A percentile compares a stretch with the other conserved stretches of the same genome.
phyloP scores from a whole-genome alignment of 1,140 invertebrate genomes.

The Lasioglossum albipes region DNA sequence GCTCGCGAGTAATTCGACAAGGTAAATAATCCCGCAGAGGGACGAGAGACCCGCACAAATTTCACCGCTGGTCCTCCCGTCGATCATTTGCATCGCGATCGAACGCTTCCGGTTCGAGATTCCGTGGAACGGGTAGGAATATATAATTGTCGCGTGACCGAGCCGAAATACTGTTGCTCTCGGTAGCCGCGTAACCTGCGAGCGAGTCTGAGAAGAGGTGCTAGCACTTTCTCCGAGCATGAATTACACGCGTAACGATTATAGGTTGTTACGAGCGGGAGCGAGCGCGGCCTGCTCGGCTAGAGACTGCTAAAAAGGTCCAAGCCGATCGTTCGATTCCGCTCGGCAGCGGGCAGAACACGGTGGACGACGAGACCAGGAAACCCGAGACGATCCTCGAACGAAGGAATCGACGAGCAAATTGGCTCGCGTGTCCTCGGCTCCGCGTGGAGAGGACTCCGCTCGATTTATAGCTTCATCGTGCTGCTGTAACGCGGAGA shows the following conservation, averaged over 20 bases:
- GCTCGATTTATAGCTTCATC: conserved; percentile 77
- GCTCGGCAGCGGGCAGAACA: too few species aligned
- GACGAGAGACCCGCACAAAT: too few species aligned
- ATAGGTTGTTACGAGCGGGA: conserved; percentile 72
- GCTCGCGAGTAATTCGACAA: conserved; percentile 43
- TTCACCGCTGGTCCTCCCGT: background rate
- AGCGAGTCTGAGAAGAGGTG: conserved; percentile 61
- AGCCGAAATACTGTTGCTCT: background rate
- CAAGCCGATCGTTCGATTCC: conserved; percentile 26
- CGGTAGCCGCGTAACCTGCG: conserved; percentile 58
- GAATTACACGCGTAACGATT: conserved; percentile 73
- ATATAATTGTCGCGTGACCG: background rate
- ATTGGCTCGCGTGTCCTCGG: conserved; percentile 78
- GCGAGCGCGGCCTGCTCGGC: conserved; percentile 41
- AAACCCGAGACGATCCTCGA: background rate
- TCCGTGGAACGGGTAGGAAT: background rate
- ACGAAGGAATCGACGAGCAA: conserved; percentile 62
- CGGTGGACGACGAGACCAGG: background rate
- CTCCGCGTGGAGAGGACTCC: conserved; percentile 36
- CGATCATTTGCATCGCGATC: conserved; percentile 31
- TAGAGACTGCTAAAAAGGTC: conserved; percentile 36
- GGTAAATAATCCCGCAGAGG: conserved; percentile 4
- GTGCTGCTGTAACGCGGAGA: conserved; percentile 50
- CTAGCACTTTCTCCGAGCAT: conserved; percentile 65
- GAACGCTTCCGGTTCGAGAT: background rate